A percentile compares a stretch with the other conserved stretches of the same genome.
Evolutionary conservation across 2,113 vertebrate species (phyloP).

Genomic region (Gobiocypris rarus): DNA sequence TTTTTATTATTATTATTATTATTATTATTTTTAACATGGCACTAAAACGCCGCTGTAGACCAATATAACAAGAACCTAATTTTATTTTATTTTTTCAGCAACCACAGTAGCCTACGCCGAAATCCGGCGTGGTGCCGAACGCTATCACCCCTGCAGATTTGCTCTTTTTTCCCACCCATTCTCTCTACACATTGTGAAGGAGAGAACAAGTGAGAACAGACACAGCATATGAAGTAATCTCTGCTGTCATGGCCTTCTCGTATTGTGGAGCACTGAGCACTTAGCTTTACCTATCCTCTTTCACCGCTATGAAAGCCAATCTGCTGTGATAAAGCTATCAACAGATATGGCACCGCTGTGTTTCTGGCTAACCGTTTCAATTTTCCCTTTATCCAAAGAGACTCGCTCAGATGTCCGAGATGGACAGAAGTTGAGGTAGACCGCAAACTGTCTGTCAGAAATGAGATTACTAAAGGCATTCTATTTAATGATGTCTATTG

Average conservation of each 20-base stretch:
- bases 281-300: slow-evolving; percentile 50
- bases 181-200: not conserved
- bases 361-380: slow-evolving; percentile 50
- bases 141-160: too few relatives aligned
- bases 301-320: slow-evolving; percentile 60
- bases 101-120: too few relatives aligned
- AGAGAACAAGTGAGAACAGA: not conserved
- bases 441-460: slow-evolving; percentile 48
- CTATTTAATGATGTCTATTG: slow-evolving; percentile 63
- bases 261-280: slow-evolving; percentile 51
- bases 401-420: slow-evolving; percentile 42
- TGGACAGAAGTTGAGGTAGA: slow-evolving; percentile 24
- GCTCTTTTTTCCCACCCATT: not conserved
- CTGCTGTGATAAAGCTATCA: slow-evolving; percentile 52
- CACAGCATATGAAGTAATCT: slow-evolving; percentile 24
- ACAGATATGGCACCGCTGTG: slow-evolving; percentile 14
- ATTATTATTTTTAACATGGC: too few relatives aligned
- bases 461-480: slow-evolving; percentile 66
- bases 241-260: slow-evolving; percentile 51
- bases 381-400: slow-evolving; percentile 59
- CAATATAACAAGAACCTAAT: too few relatives aligned
- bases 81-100: too few relatives aligned
- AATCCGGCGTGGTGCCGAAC: too few relatives aligned
- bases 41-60: too few relatives aligned
- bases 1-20: too few relatives aligned